These are phyloP conservation scores for Teleogryllus oceanicus DNA, from an alignment of 2,888 invertebrate genomes.

Conservation along the genomic window DNA sequence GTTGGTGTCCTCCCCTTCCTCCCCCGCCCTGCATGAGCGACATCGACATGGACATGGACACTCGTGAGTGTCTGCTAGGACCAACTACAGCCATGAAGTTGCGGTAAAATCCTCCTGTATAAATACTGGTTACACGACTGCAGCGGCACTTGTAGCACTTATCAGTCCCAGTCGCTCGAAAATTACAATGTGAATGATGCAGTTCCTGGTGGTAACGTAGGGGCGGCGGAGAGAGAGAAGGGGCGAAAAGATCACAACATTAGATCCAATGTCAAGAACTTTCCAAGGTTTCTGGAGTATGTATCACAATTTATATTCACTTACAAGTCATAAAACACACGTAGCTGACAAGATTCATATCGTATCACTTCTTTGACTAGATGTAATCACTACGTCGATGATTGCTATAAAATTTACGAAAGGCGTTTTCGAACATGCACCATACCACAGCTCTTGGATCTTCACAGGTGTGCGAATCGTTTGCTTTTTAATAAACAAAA, in stretches of 20 bases:
- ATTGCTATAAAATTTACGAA: constrained; percentile 1
- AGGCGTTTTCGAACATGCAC: background rate
- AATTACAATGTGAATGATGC: background rate
- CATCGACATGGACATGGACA: constrained; percentile 86
- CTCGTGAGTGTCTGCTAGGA: constrained; percentile 87
- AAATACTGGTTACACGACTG: background rate
- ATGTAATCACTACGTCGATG: constrained; percentile 1
- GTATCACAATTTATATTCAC: constrained; percentile 7
- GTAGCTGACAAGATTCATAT: constrained; percentile 2
- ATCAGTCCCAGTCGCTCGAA: background rate
- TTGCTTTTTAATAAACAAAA: constrained; percentile 12
- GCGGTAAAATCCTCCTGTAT: constrained; percentile 23
- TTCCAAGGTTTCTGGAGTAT: background rate
- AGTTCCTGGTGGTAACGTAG: background rate
- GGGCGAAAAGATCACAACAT: background rate
- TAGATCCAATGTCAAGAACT: background rate
- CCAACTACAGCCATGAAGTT: constrained; percentile 76
- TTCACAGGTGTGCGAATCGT: background rate
- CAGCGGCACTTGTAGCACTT: background rate
- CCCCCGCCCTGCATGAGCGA: constrained; percentile 54
- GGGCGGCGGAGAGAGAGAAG: constrained; percentile 18
- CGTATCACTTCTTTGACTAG: constrained; percentile 1
- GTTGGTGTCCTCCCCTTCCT: constrained; percentile 57
- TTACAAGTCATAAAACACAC: constrained; percentile 18
- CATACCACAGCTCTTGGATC: constrained; percentile 5